Conservation (phyloP, 2,113 vertebrate genomes). For the Amia ocellicauda region DNA sequence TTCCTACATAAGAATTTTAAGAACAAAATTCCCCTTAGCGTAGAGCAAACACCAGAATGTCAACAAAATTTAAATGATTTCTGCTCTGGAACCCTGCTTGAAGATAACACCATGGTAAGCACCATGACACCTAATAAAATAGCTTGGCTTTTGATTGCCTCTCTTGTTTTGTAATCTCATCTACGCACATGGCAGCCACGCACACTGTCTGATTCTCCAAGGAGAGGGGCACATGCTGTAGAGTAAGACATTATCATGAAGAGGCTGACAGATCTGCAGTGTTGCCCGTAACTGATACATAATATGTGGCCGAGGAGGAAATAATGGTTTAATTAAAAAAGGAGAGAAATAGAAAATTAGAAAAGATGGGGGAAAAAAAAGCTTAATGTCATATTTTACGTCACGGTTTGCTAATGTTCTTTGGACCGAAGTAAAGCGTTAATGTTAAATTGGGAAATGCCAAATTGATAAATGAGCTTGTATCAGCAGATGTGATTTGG, state of each 20-base stretch:
- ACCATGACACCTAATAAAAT: conserved; percentile 47
- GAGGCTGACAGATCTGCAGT: conserved; percentile 45
- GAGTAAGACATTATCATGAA: conserved; percentile 51
- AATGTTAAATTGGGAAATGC: conserved; percentile 15
- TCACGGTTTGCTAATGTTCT: neutral
- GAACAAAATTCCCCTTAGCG: neutral
- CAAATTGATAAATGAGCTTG: conserved; percentile 17
- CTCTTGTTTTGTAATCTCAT: conserved; percentile 55
- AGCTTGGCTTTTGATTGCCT: conserved; percentile 56
- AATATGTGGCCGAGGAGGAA: neutral
- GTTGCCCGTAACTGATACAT: conserved; percentile 37
- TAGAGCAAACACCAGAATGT: neutral
- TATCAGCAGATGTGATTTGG: conserved; percentile 1
- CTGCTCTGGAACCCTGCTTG: conserved; percentile 36
- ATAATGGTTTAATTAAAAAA: conserved; percentile 4
- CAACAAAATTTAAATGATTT: neutral
- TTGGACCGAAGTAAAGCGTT: conserved; percentile 7
- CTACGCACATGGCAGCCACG: conserved; percentile 48
- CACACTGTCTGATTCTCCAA: conserved; percentile 46
- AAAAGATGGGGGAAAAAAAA: neutral
- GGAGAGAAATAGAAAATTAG: neutral
- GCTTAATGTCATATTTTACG: conserved; percentile 10
- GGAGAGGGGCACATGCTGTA: conserved; percentile 39
- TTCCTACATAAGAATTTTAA: neutral
- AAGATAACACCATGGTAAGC: conserved; percentile 51